A percentile compares a stretch with the other conserved stretches of the same genome.
phyloP scores from a whole-genome alignment of 2,113 vertebrate species.

The Lichenostomus cassidix region DNA sequence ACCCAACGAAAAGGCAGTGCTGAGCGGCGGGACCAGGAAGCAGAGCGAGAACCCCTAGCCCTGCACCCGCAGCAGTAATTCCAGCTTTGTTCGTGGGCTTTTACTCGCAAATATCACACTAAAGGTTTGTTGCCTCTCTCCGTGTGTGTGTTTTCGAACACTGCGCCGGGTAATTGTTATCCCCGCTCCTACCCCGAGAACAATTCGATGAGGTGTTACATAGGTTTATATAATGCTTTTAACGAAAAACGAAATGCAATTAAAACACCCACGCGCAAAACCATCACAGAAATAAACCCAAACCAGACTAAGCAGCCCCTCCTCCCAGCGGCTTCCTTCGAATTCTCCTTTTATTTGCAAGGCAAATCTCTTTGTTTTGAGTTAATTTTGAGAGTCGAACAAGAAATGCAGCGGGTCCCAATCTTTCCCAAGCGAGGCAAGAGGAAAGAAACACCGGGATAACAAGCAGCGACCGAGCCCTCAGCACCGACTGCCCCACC shows the following conservation, averaged over 20 bases:
- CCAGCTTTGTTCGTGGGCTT: slow-evolving; percentile 11
- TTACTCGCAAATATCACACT: neutral
- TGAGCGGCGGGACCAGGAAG: neutral
- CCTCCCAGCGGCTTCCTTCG: slow-evolving; percentile 5
- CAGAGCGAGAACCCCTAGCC: neutral
- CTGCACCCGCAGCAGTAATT: neutral
- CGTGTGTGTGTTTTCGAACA: neutral
- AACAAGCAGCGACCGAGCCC: neutral
- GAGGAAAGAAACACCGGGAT: neutral
- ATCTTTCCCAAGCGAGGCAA: neutral
- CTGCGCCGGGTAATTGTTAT: neutral
- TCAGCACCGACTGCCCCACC: neutral
- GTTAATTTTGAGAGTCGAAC: slow-evolving; percentile 16
- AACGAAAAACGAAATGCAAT: slow-evolving; percentile 64
- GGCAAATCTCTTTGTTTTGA: slow-evolving; percentile 33
- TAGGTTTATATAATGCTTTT: slow-evolving; percentile 32
- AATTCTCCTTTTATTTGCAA: slow-evolving; percentile 40
- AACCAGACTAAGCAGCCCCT: slow-evolving; percentile 4
- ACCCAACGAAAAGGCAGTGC: neutral
- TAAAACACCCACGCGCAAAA: slow-evolving; percentile 61
- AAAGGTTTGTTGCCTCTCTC: slow-evolving; percentile 20
- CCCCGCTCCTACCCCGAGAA: neutral
- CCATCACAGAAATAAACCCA: slow-evolving; percentile 42
- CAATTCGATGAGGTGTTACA: slow-evolving; percentile 48
- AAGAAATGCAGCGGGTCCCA: neutral